A percentile compares a stretch with the other conserved stretches of the same genome.
Evolutionary conservation across 2,797 vertebrate species (phyloP).

Genomic region (Paedocypris micromegethes): DNA sequence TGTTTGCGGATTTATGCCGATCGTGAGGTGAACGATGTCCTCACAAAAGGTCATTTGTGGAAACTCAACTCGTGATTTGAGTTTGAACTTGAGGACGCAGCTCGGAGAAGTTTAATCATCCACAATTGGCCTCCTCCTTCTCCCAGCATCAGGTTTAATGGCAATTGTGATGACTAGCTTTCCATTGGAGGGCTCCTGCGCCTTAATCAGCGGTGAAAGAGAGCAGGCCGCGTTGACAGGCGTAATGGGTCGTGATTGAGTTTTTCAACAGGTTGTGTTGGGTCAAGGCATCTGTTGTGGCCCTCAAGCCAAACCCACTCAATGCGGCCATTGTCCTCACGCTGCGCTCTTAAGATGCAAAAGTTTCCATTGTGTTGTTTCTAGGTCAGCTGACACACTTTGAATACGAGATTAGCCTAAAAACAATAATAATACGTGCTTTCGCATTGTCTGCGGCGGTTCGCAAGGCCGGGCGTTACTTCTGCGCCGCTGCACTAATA

Average conservation of each 20-base stretch:
- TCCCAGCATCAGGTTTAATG: constrained; percentile 13
- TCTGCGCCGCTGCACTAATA: constrained; percentile 33
- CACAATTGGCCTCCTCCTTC: constrained; percentile 11
- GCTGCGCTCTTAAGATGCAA: constrained; percentile 49
- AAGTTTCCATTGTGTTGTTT: constrained; percentile 62
- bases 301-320: constrained; percentile 36
- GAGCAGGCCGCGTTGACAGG: constrained; percentile 17
- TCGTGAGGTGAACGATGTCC: not conserved
- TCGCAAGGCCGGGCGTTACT: constrained; percentile 10
- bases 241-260: constrained; percentile 38
- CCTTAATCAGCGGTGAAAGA: constrained; percentile 23
- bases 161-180: constrained; percentile 19
- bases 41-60: not conserved
- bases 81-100: not conserved
- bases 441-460: constrained; percentile 10
- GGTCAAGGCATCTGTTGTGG: constrained; percentile 30
- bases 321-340: constrained; percentile 57
- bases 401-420: constrained; percentile 41
- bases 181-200: not conserved
- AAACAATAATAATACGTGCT: constrained; percentile 16
- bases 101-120: constrained; percentile 19
- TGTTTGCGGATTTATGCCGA: constrained; percentile 10
- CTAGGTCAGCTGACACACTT: constrained; percentile 61
- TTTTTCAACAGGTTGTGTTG: constrained; percentile 33
- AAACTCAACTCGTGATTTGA: not conserved